phyloP scores from a whole-genome alignment of 2,113 vertebrate species.

The Proterorhinus semilunaris region DNA sequence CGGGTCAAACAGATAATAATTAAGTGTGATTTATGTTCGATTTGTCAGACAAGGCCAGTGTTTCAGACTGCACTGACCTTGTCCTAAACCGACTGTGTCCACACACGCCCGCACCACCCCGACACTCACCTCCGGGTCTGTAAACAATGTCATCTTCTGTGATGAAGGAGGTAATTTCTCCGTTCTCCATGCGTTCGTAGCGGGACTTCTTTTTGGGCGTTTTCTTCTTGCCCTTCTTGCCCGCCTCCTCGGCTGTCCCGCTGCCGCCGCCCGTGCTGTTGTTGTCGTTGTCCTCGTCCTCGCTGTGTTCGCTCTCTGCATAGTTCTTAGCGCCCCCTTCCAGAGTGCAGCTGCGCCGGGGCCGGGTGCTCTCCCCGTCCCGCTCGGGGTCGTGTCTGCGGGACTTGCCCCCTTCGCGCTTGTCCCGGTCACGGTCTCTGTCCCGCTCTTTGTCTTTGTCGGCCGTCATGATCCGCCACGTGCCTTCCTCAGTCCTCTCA shows the following conservation, averaged over 20 bases:
- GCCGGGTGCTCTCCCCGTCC: conserved; percentile 89
- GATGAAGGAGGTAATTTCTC: conserved; percentile 95
- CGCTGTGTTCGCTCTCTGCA: conserved; percentile 96
- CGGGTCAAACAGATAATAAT: background rate
- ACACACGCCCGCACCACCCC: background rate
- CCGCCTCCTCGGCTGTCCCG: conserved; percentile 85
- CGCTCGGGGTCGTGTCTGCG: conserved; percentile 88
- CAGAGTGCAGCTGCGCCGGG: conserved; percentile 92
- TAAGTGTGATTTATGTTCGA: background rate
- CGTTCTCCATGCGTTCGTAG: conserved; percentile 92
- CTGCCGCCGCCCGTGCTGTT: conserved; percentile 76
- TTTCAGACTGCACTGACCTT: conserved; percentile 3
- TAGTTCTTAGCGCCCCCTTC: conserved; percentile 98
- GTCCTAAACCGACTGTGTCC: background rate
- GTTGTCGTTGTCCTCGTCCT: conserved; percentile 96
- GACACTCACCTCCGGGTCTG: conserved; percentile 89
- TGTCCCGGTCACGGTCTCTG: conserved; percentile 91
- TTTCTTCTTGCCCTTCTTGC: conserved; percentile 95
- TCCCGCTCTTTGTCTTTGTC: conserved; percentile 98
- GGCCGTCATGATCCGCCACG: conserved; percentile 99
- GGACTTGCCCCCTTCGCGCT: conserved; percentile 89
- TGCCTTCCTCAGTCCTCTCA: conserved; percentile 99
- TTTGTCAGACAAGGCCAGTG: background rate
- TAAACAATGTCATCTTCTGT: conserved; percentile 96
- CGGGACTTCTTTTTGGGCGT: conserved; percentile 96